Conservation (phyloP, 2,888 invertebrate genomes). For the Neoaliturus tenellus region DNA sequence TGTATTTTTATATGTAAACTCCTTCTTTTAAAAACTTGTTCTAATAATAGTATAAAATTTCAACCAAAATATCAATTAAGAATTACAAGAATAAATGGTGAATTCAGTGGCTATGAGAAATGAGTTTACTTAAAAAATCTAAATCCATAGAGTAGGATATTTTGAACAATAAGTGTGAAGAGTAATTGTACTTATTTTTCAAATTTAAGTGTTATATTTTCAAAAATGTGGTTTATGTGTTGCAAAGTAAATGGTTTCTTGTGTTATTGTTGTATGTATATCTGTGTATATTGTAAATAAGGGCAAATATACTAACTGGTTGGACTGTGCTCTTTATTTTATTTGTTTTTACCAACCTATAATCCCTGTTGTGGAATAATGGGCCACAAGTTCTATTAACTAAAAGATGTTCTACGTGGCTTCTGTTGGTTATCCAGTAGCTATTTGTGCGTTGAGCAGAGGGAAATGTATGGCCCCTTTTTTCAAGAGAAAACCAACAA, state of each 20-base stretch:
- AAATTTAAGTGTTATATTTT: background rate
- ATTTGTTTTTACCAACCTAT: no score
- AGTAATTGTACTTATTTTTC: background rate
- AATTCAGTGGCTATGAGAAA: no score
- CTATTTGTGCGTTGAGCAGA: no score
- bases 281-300: conserved; percentile 31
- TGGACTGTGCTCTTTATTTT: background rate
- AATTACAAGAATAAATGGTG: background rate
- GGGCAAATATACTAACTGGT: background rate
- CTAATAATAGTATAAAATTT: no score
- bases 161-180: background rate
- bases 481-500: no score
- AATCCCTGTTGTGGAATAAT: no score
- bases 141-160: no score
- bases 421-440: no score
- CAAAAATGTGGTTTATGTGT: conserved; percentile 7
- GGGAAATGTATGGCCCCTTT: no score
- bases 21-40: background rate
- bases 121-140: background rate
- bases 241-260: background rate
- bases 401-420: no score
- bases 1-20: background rate
- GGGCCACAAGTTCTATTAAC: no score
- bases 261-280: conserved; percentile 24
- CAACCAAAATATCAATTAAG: background rate